Evolutionary conservation across 2,797 vertebrate species (phyloP).

Genomic region (Pampus argenteus): DNA sequence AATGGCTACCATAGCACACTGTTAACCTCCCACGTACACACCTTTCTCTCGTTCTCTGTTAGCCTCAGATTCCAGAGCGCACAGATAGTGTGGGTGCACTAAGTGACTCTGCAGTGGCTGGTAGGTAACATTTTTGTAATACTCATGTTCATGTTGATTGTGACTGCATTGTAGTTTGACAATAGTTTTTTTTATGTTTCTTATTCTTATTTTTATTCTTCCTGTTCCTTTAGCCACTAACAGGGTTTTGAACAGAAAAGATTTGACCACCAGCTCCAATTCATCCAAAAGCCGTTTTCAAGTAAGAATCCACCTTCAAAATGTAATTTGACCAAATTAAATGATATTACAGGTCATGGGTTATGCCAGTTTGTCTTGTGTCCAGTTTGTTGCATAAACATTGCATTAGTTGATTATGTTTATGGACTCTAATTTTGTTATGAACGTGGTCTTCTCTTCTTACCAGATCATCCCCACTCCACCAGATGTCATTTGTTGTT

Average conservation of each 20-base stretch:
- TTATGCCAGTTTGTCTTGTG: conserved; percentile 15
- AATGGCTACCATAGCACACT: conserved; percentile 27
- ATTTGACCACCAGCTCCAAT: conserved; percentile 44
- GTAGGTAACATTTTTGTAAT: conserved; percentile 62
- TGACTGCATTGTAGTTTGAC: conserved; percentile 12
- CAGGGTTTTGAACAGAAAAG: conserved; percentile 52
- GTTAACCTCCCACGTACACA: conserved; percentile 18
- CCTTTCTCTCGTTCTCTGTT: conserved; percentile 39
- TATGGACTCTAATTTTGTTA: conserved; percentile 41
- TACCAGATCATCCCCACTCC: conserved; percentile 78
- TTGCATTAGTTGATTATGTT: conserved; percentile 25
- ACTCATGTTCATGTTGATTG: neutral
- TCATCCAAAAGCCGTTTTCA: conserved; percentile 78
- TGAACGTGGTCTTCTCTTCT: conserved; percentile 24
- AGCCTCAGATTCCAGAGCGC: conserved; percentile 86
- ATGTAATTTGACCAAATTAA: conserved; percentile 26
- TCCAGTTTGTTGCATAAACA: conserved; percentile 10
- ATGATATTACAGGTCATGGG: conserved; percentile 17
- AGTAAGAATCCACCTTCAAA: conserved; percentile 65
- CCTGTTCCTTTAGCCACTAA: conserved; percentile 57
- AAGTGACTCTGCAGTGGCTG: conserved; percentile 70
- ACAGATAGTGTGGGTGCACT: conserved; percentile 69
- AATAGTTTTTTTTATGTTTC: conserved; percentile 13
- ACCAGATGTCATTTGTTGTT: conserved; percentile 67
- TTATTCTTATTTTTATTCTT: too few species aligned